Evolutionary conservation across 2,888 invertebrate genomes (phyloP).

Genomic region (Venusia cambrica): DNA sequence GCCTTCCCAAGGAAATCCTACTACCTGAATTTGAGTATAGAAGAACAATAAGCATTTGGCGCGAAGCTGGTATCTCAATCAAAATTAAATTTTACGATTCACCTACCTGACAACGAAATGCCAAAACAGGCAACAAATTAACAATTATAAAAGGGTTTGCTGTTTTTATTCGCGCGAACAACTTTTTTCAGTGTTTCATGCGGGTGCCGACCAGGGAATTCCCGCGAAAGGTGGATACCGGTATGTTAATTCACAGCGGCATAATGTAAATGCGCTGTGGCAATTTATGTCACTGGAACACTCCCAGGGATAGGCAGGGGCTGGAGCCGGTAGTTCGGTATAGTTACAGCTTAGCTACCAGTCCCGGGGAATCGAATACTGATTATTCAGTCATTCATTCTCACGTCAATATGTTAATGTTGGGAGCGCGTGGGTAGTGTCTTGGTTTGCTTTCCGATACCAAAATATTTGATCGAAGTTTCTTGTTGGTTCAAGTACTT

Average conservation of each 20-base stretch:
- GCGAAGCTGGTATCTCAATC: neutral
- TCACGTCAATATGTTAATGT: conserved; percentile 39
- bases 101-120: conserved; percentile 8
- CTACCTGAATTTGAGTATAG: too few relatives aligned
- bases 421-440: too few relatives aligned
- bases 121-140: conserved; percentile 20
- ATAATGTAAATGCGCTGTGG: conserved; percentile 69
- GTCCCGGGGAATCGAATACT: conserved; percentile 44
- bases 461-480: too few relatives aligned
- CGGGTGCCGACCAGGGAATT: conserved; percentile 59
- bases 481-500: too few relatives aligned
- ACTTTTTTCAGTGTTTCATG: conserved; percentile 35
- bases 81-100: conserved; percentile 10
- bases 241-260: conserved; percentile 70
- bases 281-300: conserved; percentile 73
- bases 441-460: too few relatives aligned
- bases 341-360: conserved; percentile 35
- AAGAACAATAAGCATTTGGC: neutral
- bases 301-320: conserved; percentile 53
- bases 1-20: too few relatives aligned
- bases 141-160: conserved; percentile 22
- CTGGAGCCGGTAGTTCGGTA: conserved; percentile 28
- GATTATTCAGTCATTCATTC: conserved; percentile 51
- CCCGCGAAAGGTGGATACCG: conserved; percentile 25
- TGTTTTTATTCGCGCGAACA: conserved; percentile 17